These are phyloP conservation scores for Glaucopsyche alexis DNA, from an alignment of 2,888 invertebrate species.

Conservation along the genomic window DNA sequence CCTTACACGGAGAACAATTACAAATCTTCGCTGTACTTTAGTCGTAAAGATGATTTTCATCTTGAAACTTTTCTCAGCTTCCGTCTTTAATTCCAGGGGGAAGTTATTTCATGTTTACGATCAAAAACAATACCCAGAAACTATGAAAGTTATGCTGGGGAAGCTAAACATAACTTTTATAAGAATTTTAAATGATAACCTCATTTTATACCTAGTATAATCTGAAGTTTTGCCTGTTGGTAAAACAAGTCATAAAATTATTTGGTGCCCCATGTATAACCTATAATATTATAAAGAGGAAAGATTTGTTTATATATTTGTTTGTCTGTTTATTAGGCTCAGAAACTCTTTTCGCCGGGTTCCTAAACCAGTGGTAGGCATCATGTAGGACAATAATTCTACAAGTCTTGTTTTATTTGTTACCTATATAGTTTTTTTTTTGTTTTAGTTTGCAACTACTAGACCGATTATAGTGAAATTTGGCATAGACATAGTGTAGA, in stretches of 20 bases:
- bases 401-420: too few relatives aligned
- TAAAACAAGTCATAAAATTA: background rate
- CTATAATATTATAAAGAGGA: background rate
- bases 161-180: slow-evolving; percentile 10
- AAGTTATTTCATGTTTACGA: slow-evolving; percentile 28
- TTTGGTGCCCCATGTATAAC: background rate
- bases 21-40: slow-evolving; percentile 15
- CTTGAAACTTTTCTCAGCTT: slow-evolving; percentile 22
- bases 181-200: slow-evolving; percentile 21
- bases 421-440: too few relatives aligned
- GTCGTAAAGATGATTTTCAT: slow-evolving; percentile 24
- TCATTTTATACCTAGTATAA: slow-evolving; percentile 1
- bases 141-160: slow-evolving; percentile 42
- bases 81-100: slow-evolving; percentile 19
- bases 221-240: background rate
- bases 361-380: too few relatives aligned
- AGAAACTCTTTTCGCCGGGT: too few relatives aligned
- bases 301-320: background rate
- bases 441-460: too few relatives aligned
- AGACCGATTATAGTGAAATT: too few relatives aligned
- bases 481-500: too few relatives aligned
- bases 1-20: slow-evolving; percentile 8
- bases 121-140: slow-evolving; percentile 43
- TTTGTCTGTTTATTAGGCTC: too few relatives aligned
- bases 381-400: too few relatives aligned